Percentiles rank a stretch among this genome's conserved stretches.
Evolutionary conservation across 2,113 vertebrate genomes (phyloP).

Genomic region (Peromyscus leucopus): DNA sequence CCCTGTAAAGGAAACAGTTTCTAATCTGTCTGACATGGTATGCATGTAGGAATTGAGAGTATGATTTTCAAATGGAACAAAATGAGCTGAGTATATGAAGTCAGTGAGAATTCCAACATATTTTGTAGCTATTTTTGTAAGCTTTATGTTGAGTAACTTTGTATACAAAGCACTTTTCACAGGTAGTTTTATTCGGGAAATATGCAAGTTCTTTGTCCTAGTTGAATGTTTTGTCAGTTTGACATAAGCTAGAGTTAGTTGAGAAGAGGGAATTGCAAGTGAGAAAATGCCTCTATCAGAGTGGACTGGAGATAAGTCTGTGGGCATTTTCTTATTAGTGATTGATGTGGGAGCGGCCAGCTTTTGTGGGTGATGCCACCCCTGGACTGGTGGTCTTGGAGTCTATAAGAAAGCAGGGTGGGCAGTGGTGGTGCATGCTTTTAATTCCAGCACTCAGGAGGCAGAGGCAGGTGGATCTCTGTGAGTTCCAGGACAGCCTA

Average conservation of each 20-base stretch:
- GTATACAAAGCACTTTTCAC: neutral
- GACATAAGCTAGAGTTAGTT: neutral
- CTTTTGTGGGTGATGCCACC: too few relatives aligned
- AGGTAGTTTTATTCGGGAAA: neutral
- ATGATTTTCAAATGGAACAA: slow-evolving; percentile 30
- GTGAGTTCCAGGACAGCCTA: too few relatives aligned
- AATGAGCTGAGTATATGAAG: neutral
- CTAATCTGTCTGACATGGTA: neutral
- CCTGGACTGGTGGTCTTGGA: neutral
- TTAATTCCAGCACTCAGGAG: too few relatives aligned
- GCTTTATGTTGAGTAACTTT: neutral
- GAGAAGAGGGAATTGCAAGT: neutral
- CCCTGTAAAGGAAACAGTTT: neutral
- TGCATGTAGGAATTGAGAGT: neutral
- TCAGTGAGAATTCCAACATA: neutral
- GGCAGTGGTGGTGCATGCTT: too few relatives aligned
- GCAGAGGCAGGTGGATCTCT: too few relatives aligned
- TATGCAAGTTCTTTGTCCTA: neutral
- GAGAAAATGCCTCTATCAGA: neutral
- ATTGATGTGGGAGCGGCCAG: neutral
- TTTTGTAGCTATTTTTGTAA: neutral
- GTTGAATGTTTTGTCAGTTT: neutral
- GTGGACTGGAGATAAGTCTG: neutral
- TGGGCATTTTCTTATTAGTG: neutral
- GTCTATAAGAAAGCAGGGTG: neutral